Percentiles rank a stretch among this genome's conserved stretches.
phyloP scores from a whole-genome alignment of 2,797 vertebrate species.

The Chelmon rostratus region DNA sequence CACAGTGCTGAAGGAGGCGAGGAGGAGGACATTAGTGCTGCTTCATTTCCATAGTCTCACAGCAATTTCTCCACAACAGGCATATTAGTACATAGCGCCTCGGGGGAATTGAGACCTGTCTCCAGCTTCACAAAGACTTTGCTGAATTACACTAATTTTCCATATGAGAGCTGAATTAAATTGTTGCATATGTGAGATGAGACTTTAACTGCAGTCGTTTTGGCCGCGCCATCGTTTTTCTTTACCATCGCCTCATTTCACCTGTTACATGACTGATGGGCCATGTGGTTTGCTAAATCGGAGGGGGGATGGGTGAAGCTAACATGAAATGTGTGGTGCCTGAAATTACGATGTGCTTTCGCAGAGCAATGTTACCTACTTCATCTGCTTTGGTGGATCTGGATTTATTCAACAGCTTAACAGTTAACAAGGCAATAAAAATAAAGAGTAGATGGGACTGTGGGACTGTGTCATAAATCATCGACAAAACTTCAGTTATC shows the following conservation, averaged over 20 bases:
- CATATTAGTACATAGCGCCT: constrained; percentile 61
- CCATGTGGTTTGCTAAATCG: not conserved
- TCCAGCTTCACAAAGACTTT: constrained; percentile 51
- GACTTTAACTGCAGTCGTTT: constrained; percentile 66
- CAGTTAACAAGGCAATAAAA: constrained; percentile 58
- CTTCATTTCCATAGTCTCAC: constrained; percentile 78
- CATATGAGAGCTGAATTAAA: constrained; percentile 50
- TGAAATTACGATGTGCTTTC: constrained; percentile 1
- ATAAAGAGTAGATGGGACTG: constrained; percentile 12
- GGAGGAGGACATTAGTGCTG: constrained; percentile 80
- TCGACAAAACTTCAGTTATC: constrained; percentile 18
- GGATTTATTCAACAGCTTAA: constrained; percentile 50
- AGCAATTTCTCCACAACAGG: constrained; percentile 54
- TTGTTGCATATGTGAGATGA: constrained; percentile 49
- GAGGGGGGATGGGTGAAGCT: not conserved
- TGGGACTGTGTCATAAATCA: constrained; percentile 16
- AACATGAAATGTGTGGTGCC: constrained; percentile 22
- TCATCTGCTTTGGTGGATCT: constrained; percentile 24
- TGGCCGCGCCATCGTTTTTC: constrained; percentile 46
- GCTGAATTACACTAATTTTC: constrained; percentile 65
- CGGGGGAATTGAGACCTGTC: constrained; percentile 53
- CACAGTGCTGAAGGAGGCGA: constrained; percentile 43
- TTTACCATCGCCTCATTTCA: constrained; percentile 61
- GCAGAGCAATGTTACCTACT: constrained; percentile 18
- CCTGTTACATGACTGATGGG: constrained; percentile 55